phyloP scores from a whole-genome alignment of 2,888 invertebrate species.

The Phragmatobia fuliginosa region DNA sequence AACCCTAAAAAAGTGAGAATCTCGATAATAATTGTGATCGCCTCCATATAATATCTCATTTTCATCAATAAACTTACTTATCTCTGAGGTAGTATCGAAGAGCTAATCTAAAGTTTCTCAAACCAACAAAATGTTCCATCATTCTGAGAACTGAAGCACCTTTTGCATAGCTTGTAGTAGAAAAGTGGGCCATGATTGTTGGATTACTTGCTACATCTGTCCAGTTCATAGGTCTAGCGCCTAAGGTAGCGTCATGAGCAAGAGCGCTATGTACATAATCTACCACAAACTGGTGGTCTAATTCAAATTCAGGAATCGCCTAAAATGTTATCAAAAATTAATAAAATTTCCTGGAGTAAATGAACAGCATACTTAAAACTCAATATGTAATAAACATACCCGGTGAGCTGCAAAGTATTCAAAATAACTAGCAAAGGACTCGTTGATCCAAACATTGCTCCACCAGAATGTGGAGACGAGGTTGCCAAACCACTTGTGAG shows the following conservation, averaged over 20 bases:
- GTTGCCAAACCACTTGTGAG: slow-evolving; percentile 95
- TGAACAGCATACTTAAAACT: background rate
- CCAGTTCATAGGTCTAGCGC: slow-evolving; percentile 77
- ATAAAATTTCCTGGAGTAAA: background rate
- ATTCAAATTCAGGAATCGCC: slow-evolving; percentile 73
- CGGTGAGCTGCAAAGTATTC: slow-evolving; percentile 89
- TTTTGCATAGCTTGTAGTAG: slow-evolving; percentile 90
- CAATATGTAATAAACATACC: slow-evolving; percentile 59
- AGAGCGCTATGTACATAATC: slow-evolving; percentile 90
- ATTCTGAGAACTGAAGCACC: slow-evolving; percentile 89
- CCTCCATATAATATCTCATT: background rate
- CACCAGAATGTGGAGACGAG: slow-evolving; percentile 92
- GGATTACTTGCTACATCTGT: slow-evolving; percentile 83
- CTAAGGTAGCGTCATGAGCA: slow-evolving; percentile 82
- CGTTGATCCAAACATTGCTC: slow-evolving; percentile 91
- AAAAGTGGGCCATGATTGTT: slow-evolving; percentile 88
- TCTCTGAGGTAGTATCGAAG: slow-evolving; percentile 85
- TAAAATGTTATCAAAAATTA: slow-evolving; percentile 33
- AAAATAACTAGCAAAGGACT: slow-evolving; percentile 90
- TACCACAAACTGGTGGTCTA: slow-evolving; percentile 88
- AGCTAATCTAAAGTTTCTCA: slow-evolving; percentile 83
- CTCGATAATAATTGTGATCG: background rate
- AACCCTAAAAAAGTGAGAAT: too few relatives aligned
- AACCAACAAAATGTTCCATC: slow-evolving; percentile 88
- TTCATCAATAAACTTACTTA: slow-evolving; percentile 77